phyloP scores from a whole-genome alignment of 2,888 invertebrate species.

The Eucera pruinosa region DNA sequence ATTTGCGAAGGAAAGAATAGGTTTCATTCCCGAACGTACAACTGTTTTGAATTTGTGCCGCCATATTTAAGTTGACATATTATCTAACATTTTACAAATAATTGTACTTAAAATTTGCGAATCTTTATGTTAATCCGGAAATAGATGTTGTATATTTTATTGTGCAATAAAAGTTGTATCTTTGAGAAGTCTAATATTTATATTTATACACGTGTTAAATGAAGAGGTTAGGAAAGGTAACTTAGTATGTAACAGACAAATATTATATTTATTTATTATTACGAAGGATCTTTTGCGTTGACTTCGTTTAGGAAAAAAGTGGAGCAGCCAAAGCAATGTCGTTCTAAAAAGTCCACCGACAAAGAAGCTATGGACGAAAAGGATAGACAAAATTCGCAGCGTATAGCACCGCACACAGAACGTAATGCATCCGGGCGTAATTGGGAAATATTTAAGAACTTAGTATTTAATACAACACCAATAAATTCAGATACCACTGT shows the following conservation, averaged over 20 bases:
- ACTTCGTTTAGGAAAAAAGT: constrained; percentile 7
- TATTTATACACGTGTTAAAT: constrained; percentile 36
- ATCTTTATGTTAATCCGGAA: constrained; percentile 1
- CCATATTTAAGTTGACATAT: constrained; percentile 34
- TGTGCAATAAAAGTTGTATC: neutral
- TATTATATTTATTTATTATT: neutral
- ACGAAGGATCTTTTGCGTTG: neutral
- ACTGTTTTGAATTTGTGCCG: constrained; percentile 46
- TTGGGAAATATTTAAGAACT: constrained; percentile 78
- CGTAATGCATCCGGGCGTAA: constrained; percentile 73
- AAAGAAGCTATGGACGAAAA: constrained; percentile 16
- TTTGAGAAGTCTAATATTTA: neutral
- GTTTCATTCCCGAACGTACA: constrained; percentile 13
- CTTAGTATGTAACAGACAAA: neutral
- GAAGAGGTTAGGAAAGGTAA: constrained; percentile 37
- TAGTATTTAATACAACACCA: constrained; percentile 53
- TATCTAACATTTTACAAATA: constrained; percentile 25
- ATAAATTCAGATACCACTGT: constrained; percentile 36
- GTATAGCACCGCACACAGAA: constrained; percentile 31
- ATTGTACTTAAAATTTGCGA: neutral
- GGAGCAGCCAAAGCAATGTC: neutral
- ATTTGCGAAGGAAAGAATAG: neutral
- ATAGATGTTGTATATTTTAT: constrained; percentile 4
- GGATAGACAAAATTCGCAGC: neutral
- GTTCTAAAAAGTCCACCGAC: constrained; percentile 10